phyloP scores from a whole-genome alignment of 2,888 invertebrate species.

The Gasteruption jaculator region DNA sequence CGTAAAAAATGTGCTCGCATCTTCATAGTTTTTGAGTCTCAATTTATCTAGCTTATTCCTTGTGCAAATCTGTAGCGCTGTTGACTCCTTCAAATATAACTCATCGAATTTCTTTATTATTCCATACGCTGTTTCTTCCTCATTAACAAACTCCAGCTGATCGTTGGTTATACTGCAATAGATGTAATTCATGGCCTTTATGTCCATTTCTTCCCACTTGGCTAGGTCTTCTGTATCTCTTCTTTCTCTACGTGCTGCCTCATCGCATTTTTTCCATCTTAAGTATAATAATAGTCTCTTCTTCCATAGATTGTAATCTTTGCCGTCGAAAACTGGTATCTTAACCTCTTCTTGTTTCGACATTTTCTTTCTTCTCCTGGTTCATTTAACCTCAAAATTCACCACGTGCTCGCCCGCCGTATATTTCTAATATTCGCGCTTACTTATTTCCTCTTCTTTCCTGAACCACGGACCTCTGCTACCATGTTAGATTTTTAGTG shows the following conservation, averaged over 20 bases:
- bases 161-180: slow-evolving; percentile 22
- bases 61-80: slow-evolving; percentile 19
- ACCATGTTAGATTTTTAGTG: slow-evolving; percentile 11
- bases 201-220: slow-evolving; percentile 16
- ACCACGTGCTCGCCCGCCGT: no score
- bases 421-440: no score
- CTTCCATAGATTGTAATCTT: slow-evolving; percentile 20
- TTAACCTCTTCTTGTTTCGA: slow-evolving; percentile 6
- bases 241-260: slow-evolving; percentile 11
- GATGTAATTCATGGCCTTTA: slow-evolving; percentile 23
- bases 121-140: slow-evolving; percentile 16
- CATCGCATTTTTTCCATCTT: slow-evolving; percentile 18
- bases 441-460: neutral
- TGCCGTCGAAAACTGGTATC: slow-evolving; percentile 10
- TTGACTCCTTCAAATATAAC: slow-evolving; percentile 18
- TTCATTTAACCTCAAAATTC: no score
- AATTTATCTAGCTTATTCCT: slow-evolving; percentile 20
- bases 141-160: slow-evolving; percentile 21
- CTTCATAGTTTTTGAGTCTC: slow-evolving; percentile 17
- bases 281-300: slow-evolving; percentile 16
- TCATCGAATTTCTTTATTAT: slow-evolving; percentile 22
- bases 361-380: slow-evolving; percentile 2
- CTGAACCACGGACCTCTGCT: slow-evolving; percentile 1
- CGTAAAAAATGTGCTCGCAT: slow-evolving; percentile 16
- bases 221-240: slow-evolving; percentile 2